Percentiles rank a stretch among this genome's conserved stretches.
phyloP scores from a whole-genome alignment of 2,113 vertebrate genomes.

The Solenodon paradoxus region DNA sequence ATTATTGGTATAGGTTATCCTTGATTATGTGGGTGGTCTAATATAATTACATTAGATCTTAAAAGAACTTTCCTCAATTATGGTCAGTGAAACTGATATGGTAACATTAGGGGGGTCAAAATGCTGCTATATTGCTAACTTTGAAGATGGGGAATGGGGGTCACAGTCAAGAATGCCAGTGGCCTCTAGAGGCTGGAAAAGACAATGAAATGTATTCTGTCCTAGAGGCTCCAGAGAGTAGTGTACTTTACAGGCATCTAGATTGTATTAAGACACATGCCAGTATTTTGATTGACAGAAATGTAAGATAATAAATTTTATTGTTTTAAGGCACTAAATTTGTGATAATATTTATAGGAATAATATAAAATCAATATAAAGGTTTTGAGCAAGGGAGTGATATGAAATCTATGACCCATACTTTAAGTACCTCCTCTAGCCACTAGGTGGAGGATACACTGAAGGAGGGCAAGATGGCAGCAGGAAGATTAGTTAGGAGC shows the following conservation, averaged over 20 bases:
- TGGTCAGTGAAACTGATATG: neutral
- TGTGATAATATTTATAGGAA: neutral
- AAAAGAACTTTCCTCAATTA: neutral
- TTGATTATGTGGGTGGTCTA: neutral
- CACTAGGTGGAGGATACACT: neutral
- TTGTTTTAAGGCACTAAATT: neutral
- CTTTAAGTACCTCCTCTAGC: neutral
- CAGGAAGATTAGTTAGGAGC: neutral
- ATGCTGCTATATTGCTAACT: neutral
- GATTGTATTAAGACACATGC: neutral
- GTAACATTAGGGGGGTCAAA: neutral
- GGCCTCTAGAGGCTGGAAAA: neutral
- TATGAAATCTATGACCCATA: fast-evolving
- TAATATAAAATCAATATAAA: neutral
- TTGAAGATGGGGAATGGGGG: neutral
- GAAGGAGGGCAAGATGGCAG: neutral
- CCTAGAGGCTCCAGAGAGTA: neutral
- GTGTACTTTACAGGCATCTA: neutral
- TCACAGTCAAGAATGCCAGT: neutral
- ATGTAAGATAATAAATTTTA: neutral
- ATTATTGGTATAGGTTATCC: neutral
- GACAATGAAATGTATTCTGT: neutral
- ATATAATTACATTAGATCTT: neutral
- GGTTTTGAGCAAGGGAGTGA: neutral
- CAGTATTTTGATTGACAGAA: neutral